These are phyloP conservation scores for Sciurus niger DNA, from an alignment of 2,113 vertebrate genomes.

Conservation along the genomic window DNA sequence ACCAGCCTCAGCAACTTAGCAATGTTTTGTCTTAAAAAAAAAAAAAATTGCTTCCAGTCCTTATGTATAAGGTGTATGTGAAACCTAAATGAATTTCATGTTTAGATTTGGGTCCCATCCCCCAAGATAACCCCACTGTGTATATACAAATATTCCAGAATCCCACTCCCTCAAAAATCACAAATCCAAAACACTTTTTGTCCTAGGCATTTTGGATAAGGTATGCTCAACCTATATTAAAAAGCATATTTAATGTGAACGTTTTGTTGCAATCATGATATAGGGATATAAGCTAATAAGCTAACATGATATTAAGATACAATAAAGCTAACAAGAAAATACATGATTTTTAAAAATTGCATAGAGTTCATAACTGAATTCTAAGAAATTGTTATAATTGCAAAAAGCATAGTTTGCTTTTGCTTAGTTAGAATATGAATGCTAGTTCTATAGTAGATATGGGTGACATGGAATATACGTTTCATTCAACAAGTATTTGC, in stretches of 20 bases:
- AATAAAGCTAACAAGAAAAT: not conserved
- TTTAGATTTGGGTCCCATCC: not conserved
- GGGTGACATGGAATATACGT: not conserved
- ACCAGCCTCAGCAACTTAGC: not conserved
- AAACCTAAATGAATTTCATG: not conserved
- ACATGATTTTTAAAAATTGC: not conserved
- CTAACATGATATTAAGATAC: not conserved
- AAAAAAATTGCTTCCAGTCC: not conserved
- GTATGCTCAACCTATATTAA: not conserved
- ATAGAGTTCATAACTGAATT: not conserved
- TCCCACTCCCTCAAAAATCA: not conserved
- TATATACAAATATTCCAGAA: not conserved
- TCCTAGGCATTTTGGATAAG: not conserved
- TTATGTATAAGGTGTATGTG: not conserved
- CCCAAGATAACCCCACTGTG: not conserved
- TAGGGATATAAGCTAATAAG: not conserved
- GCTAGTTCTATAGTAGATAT: not conserved
- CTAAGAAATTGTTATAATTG: not conserved
- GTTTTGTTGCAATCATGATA: not conserved
- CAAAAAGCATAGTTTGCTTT: not conserved
- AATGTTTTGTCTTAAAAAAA: not conserved
- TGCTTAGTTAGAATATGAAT: not conserved
- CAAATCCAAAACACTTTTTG: not conserved
- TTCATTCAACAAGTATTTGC: not conserved
- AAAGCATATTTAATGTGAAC: not conserved